Evolutionary conservation across 2,888 invertebrate genomes (phyloP).

Genomic region (Orthosia gracilis): DNA sequence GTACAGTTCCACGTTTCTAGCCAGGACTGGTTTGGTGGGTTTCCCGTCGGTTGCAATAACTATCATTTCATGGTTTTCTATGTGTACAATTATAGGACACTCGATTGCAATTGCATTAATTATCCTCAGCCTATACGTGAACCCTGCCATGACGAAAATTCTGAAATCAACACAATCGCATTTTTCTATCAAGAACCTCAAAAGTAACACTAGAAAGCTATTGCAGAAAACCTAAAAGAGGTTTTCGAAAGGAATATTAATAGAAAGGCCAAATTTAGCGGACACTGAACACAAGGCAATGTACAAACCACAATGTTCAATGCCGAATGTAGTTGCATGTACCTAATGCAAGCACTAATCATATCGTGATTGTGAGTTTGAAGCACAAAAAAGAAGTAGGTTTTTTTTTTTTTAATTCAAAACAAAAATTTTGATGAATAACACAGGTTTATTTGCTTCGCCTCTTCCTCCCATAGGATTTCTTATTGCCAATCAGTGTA

Average conservation of each 20-base stretch:
- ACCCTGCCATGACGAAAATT: slow-evolving; percentile 84
- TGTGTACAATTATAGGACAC: slow-evolving; percentile 86
- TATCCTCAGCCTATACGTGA: slow-evolving; percentile 89
- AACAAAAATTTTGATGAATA: too few relatives aligned
- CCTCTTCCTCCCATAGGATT: background rate
- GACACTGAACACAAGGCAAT: slow-evolving; percentile 27
- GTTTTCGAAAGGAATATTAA: slow-evolving; percentile 2
- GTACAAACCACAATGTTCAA: slow-evolving; percentile 49
- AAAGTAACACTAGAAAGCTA: background rate
- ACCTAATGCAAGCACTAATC: slow-evolving; percentile 17
- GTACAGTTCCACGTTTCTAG: slow-evolving; percentile 83
- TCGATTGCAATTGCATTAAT: slow-evolving; percentile 90
- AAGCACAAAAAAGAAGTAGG: background rate
- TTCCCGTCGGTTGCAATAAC: slow-evolving; percentile 90
- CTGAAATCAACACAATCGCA: slow-evolving; percentile 73
- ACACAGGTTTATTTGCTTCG: background rate
- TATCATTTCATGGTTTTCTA: slow-evolving; percentile 88
- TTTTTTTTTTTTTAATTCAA: background rate
- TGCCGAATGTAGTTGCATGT: slow-evolving; percentile 39
- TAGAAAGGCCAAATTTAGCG: slow-evolving; percentile 32
- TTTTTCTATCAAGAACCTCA: background rate
- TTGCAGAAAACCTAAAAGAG: background rate
- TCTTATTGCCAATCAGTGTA: background rate
- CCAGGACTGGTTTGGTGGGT: slow-evolving; percentile 85
- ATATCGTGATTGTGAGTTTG: background rate